Base-by-base conservation (phyloP, 2,888 invertebrate genomes). In the Euproctis similis region DNA sequence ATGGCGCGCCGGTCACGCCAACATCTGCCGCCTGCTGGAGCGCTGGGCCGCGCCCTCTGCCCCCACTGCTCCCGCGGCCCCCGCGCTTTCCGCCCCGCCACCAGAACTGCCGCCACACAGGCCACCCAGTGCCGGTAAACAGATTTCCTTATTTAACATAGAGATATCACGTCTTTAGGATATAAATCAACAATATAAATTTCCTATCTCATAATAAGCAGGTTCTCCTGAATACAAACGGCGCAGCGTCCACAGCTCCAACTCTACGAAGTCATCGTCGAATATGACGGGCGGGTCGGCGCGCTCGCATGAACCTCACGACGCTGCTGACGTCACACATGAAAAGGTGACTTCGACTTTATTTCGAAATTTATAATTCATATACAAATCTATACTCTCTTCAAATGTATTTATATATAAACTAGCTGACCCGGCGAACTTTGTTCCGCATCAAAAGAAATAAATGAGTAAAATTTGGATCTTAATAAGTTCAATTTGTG, bases 1-100 rank as follows among this genome's bases (percentile, higher is more conserved):
- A 2, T 91, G 95, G 46, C 94, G 96, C 51, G 95, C 95, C 1
- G 96, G 96, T 0, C 96, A 97, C 73, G 89, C 90, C 34, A 91
- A 91, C 48, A 95, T 97, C 40, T 92, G 93, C 33, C 88, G 91
- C 44, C 86, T 92, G 53, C 86, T 92, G 50, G 94, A 94, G 69
- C 90, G 92, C 23, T 89, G 89, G 72, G 69, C 82, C n/a, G 55
- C 69, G 58, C 61, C 78, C 28, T 48, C 61, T 57, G 65, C 58
- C 4, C 78, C 57, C 47, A 63, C 47, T 58, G 35, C 29, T 27
- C 42, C 52, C 59, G 26, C 19, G 1, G 1, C 12, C 11, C n/a
- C n/a, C n/a, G n/a, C n/a, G n/a, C n/a, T n/a, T n/a, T 6, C 14
- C 10, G 28, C 12, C 4, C 14, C 14, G 6, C 14, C 14, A 4